Evolutionary conservation across 2,113 vertebrate species (phyloP).

Genomic region (human (Homo sapiens)): GRCh38 chr12:64205501-64206000

Average conservation of each 20-base stretch:
- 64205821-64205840: background rate
- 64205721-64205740: background rate
- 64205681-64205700: background rate
- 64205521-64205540: constrained; percentile 23
- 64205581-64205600: background rate
- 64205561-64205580: constrained; percentile 28
- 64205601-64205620: no score
- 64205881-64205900: background rate
- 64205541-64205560: background rate
- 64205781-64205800: background rate
- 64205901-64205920: background rate
- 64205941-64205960: background rate
- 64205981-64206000: no score
- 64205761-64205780: background rate
- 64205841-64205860: constrained; percentile 32
- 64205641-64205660: background rate
- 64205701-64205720: background rate
- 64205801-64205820: background rate
- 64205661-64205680: background rate
- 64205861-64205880: background rate
- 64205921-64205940: constrained; percentile 11
- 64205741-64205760: background rate
- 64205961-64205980: background rate
- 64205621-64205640: background rate
- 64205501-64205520: constrained; percentile 36